Percentiles rank a stretch among this genome's conserved stretches.
Evolutionary conservation across 2,797 vertebrate species (phyloP).

Genomic region (Melanotaenia maccullochi): DNA sequence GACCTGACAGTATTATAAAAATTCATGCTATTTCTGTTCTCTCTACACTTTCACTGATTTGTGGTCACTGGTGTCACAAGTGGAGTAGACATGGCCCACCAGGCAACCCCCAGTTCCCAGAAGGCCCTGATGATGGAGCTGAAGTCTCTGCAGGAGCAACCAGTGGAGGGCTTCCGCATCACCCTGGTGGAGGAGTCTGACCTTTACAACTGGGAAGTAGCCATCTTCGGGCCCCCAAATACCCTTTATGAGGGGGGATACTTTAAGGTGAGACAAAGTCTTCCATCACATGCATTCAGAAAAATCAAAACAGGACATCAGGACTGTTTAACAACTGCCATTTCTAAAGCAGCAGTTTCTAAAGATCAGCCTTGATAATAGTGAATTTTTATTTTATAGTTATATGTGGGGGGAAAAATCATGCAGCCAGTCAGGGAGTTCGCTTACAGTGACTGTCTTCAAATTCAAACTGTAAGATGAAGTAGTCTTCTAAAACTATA

Average conservation of each 20-base stretch:
- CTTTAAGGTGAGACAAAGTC: constrained; percentile 88
- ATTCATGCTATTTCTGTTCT: background rate
- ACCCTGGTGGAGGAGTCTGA: constrained; percentile 94
- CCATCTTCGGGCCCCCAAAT: constrained; percentile 95
- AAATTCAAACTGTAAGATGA: no score
- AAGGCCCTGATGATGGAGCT: constrained; percentile 96
- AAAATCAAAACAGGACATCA: background rate
- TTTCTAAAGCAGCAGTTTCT: background rate
- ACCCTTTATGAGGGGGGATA: constrained; percentile 95
- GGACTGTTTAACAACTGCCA: background rate
- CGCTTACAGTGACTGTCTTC: no score
- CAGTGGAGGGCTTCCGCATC: constrained; percentile 95
- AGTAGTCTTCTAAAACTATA: no score
- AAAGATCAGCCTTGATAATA: background rate
- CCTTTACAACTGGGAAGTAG: constrained; percentile 97
- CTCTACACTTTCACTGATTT: constrained; percentile 14
- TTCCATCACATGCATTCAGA: background rate
- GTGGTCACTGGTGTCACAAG: constrained; percentile 51
- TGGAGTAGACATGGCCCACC: constrained; percentile 90
- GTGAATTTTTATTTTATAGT: no score
- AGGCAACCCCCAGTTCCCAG: constrained; percentile 95
- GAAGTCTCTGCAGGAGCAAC: constrained; percentile 95
- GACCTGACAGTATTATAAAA: background rate
- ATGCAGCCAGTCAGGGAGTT: no score
- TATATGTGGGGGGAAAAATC: no score